Conservation (phyloP, 2,113 vertebrate species). For the Aptenodytes forsteri region DNA sequence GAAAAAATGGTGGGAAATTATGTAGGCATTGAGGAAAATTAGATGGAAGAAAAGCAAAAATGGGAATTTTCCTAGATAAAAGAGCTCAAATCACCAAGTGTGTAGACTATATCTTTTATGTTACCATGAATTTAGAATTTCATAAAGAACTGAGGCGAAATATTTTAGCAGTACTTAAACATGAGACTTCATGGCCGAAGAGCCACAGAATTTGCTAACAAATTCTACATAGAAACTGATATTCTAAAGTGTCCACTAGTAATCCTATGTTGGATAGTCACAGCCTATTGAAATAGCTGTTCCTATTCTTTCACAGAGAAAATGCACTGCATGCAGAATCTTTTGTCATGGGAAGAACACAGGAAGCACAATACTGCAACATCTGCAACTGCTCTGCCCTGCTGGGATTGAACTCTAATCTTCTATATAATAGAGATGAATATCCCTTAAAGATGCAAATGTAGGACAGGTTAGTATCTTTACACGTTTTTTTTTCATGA, state of each 20-base stretch:
- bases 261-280: not conserved
- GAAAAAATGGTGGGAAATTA: not conserved
- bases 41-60: not conserved
- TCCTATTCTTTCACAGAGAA: slow-evolving; percentile 10
- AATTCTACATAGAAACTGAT: not conserved
- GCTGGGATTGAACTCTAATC: not conserved
- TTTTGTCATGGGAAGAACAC: slow-evolving; percentile 4
- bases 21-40: not conserved
- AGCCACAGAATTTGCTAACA: not conserved
- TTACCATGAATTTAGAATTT: not conserved
- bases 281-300: not conserved
- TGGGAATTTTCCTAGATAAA: not conserved
- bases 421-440: not conserved
- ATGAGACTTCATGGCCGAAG: not conserved
- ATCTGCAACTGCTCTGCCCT: slow-evolving; percentile 20
- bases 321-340: slow-evolving; percentile 5
- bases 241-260: not conserved
- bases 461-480: not conserved
- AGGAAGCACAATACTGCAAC: not conserved
- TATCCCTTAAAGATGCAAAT: not conserved
- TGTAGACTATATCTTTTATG: not conserved
- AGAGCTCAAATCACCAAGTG: not conserved
- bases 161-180: not conserved
- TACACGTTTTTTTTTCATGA: not conserved
- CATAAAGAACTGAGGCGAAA: not conserved